These are phyloP conservation scores for Anoplius nigerrimus DNA, from an alignment of 2,888 invertebrate genomes.

Conservation along the genomic window DNA sequence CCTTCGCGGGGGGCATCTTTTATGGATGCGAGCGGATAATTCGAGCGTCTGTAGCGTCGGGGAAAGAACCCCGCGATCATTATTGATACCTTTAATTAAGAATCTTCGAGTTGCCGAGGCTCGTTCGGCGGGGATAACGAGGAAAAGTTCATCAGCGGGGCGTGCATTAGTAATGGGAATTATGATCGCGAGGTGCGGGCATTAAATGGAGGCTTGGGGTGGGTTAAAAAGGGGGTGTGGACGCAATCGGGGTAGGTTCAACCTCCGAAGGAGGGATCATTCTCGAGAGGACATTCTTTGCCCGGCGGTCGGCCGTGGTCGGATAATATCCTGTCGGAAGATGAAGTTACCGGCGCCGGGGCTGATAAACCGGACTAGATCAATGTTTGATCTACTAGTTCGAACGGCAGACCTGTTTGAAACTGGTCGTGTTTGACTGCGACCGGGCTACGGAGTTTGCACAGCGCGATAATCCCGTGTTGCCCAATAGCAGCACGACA, in stretches of 20 bases:
- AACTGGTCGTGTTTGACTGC: constrained; percentile 14
- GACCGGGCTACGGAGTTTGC: constrained; percentile 31
- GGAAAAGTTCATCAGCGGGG: not conserved
- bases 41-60: no score
- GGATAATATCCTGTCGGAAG: constrained; percentile 34
- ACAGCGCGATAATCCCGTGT: constrained; percentile 34
- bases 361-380: constrained; percentile 31
- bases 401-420: constrained; percentile 18
- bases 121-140: not conserved
- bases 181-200: no score
- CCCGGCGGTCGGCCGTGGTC: constrained; percentile 1
- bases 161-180: no score
- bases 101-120: no score
- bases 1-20: no score
- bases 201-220: no score
- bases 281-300: not conserved
- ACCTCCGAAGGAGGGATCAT: not conserved
- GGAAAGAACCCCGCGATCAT: not conserved
- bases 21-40: no score
- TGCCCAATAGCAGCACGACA: constrained; percentile 26
- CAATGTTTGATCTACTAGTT: constrained; percentile 39
- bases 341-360: constrained; percentile 38
- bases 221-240: no score
- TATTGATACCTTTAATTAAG: no score
- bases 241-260: no score